Conservation (phyloP, 2,888 invertebrate genomes). For the Plebejus anna region DNA sequence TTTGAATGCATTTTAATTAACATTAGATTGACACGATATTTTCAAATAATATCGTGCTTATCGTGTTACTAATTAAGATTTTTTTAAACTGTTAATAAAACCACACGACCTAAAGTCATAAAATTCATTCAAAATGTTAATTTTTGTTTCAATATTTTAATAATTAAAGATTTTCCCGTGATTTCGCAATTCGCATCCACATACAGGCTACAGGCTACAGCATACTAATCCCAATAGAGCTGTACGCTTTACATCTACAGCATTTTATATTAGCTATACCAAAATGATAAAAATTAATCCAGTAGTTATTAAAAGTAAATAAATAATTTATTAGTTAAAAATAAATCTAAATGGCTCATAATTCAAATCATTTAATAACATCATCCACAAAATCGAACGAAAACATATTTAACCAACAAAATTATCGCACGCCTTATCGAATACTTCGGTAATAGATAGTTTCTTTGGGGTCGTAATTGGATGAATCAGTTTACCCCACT, state of each 20-base stretch:
- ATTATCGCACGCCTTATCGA: slow-evolving; percentile 31
- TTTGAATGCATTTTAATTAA: not conserved
- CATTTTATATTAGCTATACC: too few relatives aligned
- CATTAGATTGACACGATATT: not conserved
- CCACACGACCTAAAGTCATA: not conserved
- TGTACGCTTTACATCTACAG: too few relatives aligned
- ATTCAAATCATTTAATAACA: not conserved
- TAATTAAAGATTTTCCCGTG: not conserved
- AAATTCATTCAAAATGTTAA: not conserved
- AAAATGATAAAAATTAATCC: too few relatives aligned
- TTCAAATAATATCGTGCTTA: not conserved
- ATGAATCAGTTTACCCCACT: slow-evolving; percentile 78
- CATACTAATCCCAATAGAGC: too few relatives aligned
- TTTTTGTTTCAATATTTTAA: not conserved
- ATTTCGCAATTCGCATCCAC: too few relatives aligned
- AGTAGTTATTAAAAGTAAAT: too few relatives aligned
- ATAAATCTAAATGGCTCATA: not conserved
- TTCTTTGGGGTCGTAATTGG: slow-evolving; percentile 65
- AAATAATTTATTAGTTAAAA: not conserved
- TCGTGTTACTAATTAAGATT: not conserved
- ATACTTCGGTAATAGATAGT: slow-evolving; percentile 45
- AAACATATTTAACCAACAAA: not conserved
- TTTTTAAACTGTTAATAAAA: not conserved
- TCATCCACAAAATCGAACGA: not conserved
- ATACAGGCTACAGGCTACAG: too few relatives aligned